Percentiles rank a stretch among this genome's conserved stretches.
These are phyloP conservation scores for human DNA, from an alignment of 2,113 vertebrate genomes.

Conservation along the genomic window DNA sequence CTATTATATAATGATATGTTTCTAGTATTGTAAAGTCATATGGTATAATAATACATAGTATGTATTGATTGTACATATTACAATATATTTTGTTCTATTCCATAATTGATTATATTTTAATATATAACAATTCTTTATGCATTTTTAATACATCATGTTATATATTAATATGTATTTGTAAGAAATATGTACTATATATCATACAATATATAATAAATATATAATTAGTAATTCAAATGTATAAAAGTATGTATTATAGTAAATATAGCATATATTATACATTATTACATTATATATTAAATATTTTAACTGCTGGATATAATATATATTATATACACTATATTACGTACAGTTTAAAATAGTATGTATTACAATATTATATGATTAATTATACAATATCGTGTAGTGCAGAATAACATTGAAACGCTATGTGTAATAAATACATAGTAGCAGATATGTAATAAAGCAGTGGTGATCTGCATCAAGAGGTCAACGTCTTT, in stretches of 20 bases:
- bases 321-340: not conserved
- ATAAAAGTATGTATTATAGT: not conserved
- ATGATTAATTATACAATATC: fast-evolving
- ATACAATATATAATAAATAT: not conserved
- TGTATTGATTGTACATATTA: not conserved
- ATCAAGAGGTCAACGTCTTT: fast-evolving
- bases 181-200: not conserved
- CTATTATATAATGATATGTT: not conserved
- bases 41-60: not conserved
- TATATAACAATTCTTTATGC: not conserved
- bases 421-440: fast-evolving
- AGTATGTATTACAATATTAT: too few relatives aligned
- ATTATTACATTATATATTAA: not conserved
- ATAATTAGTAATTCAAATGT: not conserved
- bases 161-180: not conserved
- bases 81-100: not conserved
- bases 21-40: not conserved
- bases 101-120: not conserved
- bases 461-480: fast-evolving
- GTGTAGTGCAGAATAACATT: too few relatives aligned
- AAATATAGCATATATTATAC: not conserved
- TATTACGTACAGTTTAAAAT: not conserved
- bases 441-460: too few relatives aligned
- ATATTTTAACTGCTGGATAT: not conserved
- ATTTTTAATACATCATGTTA: not conserved